A percentile compares a stretch with the other conserved stretches of the same genome.
Evolutionary conservation across 2,888 invertebrate genomes (phyloP).

Genomic region (Chrysodeixis includens): DNA sequence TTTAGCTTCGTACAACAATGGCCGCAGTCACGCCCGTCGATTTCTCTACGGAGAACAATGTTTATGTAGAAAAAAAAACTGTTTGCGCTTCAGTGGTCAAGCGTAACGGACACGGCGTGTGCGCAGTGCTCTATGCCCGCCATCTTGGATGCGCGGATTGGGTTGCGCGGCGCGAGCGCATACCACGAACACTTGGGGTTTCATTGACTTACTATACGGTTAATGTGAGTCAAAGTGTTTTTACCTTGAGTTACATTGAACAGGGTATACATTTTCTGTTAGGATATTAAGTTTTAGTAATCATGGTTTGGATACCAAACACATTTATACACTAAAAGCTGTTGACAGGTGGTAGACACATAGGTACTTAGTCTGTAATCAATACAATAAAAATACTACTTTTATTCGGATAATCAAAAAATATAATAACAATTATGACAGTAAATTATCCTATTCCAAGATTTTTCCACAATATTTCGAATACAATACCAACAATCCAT

Average conservation of each 20-base stretch:
- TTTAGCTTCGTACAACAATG: slow-evolving; percentile 85
- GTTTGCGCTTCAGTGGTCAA: slow-evolving; percentile 80
- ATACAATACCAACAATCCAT: slow-evolving; percentile 2
- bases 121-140: slow-evolving; percentile 83
- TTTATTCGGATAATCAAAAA: too few species aligned
- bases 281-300: not conserved
- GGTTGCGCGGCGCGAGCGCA: slow-evolving; percentile 77
- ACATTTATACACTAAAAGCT: too few species aligned
- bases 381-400: too few species aligned
- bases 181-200: slow-evolving; percentile 61
- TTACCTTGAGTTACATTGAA: slow-evolving; percentile 5
- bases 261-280: not conserved
- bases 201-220: slow-evolving; percentile 59
- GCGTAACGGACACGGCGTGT: slow-evolving; percentile 85
- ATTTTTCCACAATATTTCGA: not conserved
- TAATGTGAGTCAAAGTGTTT: slow-evolving; percentile 11
- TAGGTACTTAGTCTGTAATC: too few species aligned
- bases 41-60: slow-evolving; percentile 88
- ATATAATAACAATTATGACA: too few species aligned
- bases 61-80: slow-evolving; percentile 86
- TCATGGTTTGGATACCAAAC: too few species aligned
- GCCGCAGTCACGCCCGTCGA: slow-evolving; percentile 86
- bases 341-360: too few species aligned
- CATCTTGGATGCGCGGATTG: slow-evolving; percentile 86
- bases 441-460: not conserved